A percentile compares a stretch with the other conserved stretches of the same genome.
These are phyloP conservation scores for Tetropium fuscum DNA, from an alignment of 2,888 invertebrate species.

Conservation along the genomic window DNA sequence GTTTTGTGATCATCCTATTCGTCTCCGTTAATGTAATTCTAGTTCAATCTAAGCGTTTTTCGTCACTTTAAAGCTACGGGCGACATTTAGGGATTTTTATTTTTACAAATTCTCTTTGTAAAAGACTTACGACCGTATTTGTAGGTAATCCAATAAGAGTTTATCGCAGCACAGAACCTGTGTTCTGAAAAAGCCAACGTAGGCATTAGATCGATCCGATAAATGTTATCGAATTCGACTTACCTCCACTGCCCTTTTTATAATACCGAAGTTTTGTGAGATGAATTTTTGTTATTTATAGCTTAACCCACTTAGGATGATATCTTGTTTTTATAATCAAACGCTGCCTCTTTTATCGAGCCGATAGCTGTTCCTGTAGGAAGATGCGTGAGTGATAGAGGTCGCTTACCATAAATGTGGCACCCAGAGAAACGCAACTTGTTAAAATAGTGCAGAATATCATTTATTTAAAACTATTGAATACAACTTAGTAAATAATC, in stretches of 20 bases:
- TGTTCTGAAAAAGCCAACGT: constrained; percentile 49
- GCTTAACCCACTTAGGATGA: too few relatives aligned
- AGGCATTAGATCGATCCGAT: constrained; percentile 51
- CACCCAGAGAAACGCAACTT: too few relatives aligned
- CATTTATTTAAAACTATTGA: too few relatives aligned
- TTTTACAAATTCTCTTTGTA: constrained; percentile 53
- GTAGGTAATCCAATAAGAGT: constrained; percentile 57
- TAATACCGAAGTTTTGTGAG: not conserved
- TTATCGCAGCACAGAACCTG: constrained; percentile 53
- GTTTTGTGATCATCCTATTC: too few relatives aligned
- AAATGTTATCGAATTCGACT: constrained; percentile 45
- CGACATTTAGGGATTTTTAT: constrained; percentile 53
- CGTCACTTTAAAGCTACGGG: constrained; percentile 35
- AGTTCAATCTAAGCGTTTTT: constrained; percentile 33
- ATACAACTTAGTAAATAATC: too few relatives aligned
- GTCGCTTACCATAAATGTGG: too few relatives aligned
- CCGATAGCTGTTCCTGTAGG: too few relatives aligned
- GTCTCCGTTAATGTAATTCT: constrained; percentile 13
- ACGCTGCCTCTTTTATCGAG: too few relatives aligned
- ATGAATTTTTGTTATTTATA: not conserved
- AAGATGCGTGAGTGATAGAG: too few relatives aligned
- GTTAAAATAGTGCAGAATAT: too few relatives aligned
- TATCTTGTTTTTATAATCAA: too few relatives aligned
- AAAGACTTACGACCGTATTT: constrained; percentile 55
- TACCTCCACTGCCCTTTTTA: constrained; percentile 1